phyloP scores from a whole-genome alignment of 2,797 vertebrate genomes.

The Bradypodion pumilum region DNA sequence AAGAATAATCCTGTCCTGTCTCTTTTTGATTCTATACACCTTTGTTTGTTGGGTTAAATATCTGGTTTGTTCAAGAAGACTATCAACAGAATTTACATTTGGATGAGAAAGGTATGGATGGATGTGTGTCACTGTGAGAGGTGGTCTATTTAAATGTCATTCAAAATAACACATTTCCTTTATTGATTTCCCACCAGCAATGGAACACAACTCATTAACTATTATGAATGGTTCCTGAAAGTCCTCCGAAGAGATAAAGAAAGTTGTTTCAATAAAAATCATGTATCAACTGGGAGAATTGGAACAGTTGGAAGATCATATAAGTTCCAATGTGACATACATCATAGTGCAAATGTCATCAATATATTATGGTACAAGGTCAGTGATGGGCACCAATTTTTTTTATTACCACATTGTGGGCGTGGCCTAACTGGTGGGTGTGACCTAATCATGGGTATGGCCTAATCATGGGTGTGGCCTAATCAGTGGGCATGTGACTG shows the following conservation, averaged over 20 bases:
- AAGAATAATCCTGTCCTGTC: background rate
- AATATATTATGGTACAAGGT: conserved; percentile 74
- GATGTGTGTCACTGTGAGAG: background rate
- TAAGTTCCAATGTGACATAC: conserved; percentile 56
- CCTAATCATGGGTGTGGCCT: no score
- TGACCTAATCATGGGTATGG: no score
- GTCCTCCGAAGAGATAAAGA: conserved; percentile 66
- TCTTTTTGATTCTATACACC: background rate
- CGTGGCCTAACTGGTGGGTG: no score
- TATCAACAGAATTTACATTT: background rate
- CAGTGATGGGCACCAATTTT: no score
- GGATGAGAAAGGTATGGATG: background rate
- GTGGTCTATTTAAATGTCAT: background rate
- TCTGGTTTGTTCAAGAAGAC: background rate
- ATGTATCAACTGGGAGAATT: conserved; percentile 44
- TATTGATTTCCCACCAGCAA: conserved; percentile 60
- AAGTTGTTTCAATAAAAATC: conserved; percentile 71
- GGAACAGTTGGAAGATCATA: conserved; percentile 58
- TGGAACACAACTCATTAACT: conserved; percentile 9
- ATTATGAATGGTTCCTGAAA: conserved; percentile 65
- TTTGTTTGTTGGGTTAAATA: background rate
- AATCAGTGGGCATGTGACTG: no score
- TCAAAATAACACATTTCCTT: conserved; percentile 40
- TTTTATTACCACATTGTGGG: no score
- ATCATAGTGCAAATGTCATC: conserved; percentile 45